Conservation (phyloP, 1,140 invertebrate genomes). For the Tetraneura akinire region DNA sequence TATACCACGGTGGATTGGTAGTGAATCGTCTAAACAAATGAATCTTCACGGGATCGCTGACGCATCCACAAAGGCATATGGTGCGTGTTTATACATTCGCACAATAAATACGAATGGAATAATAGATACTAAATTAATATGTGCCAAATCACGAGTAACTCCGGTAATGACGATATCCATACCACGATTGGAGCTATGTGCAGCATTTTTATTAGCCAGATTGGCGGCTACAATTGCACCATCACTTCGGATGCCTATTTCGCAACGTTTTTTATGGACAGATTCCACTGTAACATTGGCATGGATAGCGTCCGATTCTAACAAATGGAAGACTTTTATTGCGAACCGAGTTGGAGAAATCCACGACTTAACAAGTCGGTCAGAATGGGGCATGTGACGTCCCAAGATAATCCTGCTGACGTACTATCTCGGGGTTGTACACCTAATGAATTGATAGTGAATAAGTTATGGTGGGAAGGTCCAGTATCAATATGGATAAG, state of each 20-base stretch:
- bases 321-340: slow-evolving; percentile 41
- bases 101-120: slow-evolving; percentile 43
- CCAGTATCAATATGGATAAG: slow-evolving; percentile 52
- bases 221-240: slow-evolving; percentile 53
- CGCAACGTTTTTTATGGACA: slow-evolving; percentile 21
- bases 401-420: slow-evolving; percentile 20
- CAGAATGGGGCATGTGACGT: slow-evolving; percentile 20
- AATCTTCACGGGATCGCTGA: slow-evolving; percentile 57
- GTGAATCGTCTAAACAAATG: not conserved
- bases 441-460: slow-evolving; percentile 38
- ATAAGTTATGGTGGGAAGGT: slow-evolving; percentile 53
- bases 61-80: slow-evolving; percentile 53
- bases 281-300: slow-evolving; percentile 27
- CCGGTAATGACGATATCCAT: slow-evolving; percentile 57
- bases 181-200: slow-evolving; percentile 61
- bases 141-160: slow-evolving; percentile 53
- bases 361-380: not conserved
- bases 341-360: slow-evolving; percentile 48
- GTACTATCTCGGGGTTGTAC: slow-evolving; percentile 1
- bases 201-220: slow-evolving; percentile 56
- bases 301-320: slow-evolving; percentile 12
- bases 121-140: slow-evolving; percentile 47
- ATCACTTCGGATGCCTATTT: slow-evolving; percentile 56
- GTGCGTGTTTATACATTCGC: slow-evolving; percentile 55
- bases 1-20: slow-evolving; percentile 36